Percentiles rank a stretch among this genome's conserved stretches.
phyloP scores from a whole-genome alignment of 2,797 vertebrate genomes.

The Rhabdomys pumilio region DNA sequence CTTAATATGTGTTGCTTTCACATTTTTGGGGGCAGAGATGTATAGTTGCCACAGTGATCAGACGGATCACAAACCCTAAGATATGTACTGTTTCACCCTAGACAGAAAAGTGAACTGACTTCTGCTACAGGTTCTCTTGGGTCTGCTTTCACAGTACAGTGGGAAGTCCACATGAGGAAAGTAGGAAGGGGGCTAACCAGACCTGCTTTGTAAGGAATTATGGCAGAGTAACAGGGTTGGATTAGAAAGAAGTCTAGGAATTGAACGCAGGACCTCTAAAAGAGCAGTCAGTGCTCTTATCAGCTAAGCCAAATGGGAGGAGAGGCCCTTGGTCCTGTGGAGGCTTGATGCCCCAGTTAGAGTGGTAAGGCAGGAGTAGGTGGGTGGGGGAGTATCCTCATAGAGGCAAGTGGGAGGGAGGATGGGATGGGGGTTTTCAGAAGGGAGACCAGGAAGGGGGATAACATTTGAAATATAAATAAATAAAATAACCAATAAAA shows the following conservation, averaged over 20 bases:
- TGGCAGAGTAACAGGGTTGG: neutral
- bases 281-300: too few relatives aligned
- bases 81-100: neutral
- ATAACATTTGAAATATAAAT: too few relatives aligned
- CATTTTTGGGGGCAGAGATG: neutral
- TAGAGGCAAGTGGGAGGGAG: too few relatives aligned
- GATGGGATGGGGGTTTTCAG: too few relatives aligned
- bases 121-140: neutral
- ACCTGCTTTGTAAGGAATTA: slow-evolving; percentile 26
- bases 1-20: neutral
- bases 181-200: neutral
- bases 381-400: too few relatives aligned
- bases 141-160: neutral
- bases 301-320: too few relatives aligned
- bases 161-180: slow-evolving; percentile 10
- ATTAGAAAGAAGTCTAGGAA: neutral
- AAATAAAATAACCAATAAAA: too few relatives aligned
- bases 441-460: too few relatives aligned
- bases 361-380: too few relatives aligned
- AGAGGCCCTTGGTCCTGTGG: too few relatives aligned
- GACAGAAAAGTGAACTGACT: neutral
- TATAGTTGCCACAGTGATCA: neutral
- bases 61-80: neutral
- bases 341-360: too few relatives aligned
- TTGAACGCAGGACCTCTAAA: too few relatives aligned